Evolutionary conservation across 2,797 vertebrate genomes (phyloP), one percentile per base, ranked within the genome.

Genomic region (Periparus ater): DNA sequence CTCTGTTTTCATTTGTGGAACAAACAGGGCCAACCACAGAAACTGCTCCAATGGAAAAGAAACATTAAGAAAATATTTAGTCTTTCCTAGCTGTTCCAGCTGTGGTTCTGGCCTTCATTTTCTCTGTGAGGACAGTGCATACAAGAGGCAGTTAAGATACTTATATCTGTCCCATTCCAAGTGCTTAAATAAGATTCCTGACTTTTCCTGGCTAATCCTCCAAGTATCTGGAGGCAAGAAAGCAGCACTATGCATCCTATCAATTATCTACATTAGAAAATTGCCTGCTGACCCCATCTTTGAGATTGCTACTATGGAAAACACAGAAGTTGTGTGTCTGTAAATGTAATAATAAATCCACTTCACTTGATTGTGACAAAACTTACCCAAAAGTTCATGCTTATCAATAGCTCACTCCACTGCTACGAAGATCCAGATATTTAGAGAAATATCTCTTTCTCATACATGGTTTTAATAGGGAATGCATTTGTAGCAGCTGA

Each of bases 21-120:
- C 51, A 54, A 72, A 63, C 57, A 80, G 29, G 47, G 53, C 79
- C 58, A 91, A 65, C 32, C 61, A 81, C 61, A 89, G 55, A 65
- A 84, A 88, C 54, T 74, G 57, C 40, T 88, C 57, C 42, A 60
- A 32, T 57, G 68, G 72, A 91, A 93, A 80, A 91, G 21, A 68
- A 89, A 67, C n/a, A 15, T 63, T 68, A 84, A 85, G 38, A 91
- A 93, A 88, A 77, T 75, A 80, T 17, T 83, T 63, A 77, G 70
- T 75, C 29, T 74, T 70, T 93, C 38, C 25, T 66, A 42, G 71
- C 40, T 61, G 32, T 57, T 83, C n/a, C 82, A 93, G 50, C 66
- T 93, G 76, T 65, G 76, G 73, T 86, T 93, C 88, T 84, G 77
- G 50, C 68, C 85, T 75, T 92, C 30, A 8, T 32, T 88, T 92